Evolutionary conservation across 1,140 invertebrate species (phyloP).

Genomic region (Antheraea pernyi): DNA sequence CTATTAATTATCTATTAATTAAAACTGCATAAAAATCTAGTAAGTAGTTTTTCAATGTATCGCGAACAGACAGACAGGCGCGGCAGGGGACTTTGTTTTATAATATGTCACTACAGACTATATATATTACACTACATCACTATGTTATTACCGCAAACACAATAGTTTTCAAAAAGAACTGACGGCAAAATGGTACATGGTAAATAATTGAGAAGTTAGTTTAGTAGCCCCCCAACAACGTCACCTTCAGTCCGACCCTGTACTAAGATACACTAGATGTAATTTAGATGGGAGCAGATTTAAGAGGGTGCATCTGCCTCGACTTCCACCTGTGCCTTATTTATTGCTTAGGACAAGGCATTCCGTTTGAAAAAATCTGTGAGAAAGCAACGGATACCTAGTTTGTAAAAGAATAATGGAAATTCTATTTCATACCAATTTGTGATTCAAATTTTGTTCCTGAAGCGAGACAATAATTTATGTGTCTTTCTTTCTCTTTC

Average conservation of each 20-base stretch:
- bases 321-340: constrained; percentile 40
- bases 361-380: neutral
- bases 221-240: neutral
- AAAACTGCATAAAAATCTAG: too few relatives aligned
- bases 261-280: constrained; percentile 12
- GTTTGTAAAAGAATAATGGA: neutral
- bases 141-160: too few relatives aligned
- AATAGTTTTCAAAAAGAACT: too few relatives aligned
- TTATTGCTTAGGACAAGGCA: constrained; percentile 23
- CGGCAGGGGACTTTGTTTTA: too few relatives aligned
- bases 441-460: neutral
- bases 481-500: neutral
- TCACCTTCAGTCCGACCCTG: constrained; percentile 17
- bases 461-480: neutral
- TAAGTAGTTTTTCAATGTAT: too few relatives aligned
- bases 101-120: too few relatives aligned
- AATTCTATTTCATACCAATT: neutral
- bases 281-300: constrained; percentile 29
- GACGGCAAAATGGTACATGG: too few relatives aligned
- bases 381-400: neutral
- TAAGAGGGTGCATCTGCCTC: constrained; percentile 30
- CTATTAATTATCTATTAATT: too few relatives aligned
- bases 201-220: too few relatives aligned
- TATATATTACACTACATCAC: too few relatives aligned
- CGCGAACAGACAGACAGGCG: too few relatives aligned